Percentiles rank a stretch among this genome's conserved stretches.
Evolutionary conservation across 2,797 vertebrate genomes (phyloP).

Genomic region (Saxicola maurus): DNA sequence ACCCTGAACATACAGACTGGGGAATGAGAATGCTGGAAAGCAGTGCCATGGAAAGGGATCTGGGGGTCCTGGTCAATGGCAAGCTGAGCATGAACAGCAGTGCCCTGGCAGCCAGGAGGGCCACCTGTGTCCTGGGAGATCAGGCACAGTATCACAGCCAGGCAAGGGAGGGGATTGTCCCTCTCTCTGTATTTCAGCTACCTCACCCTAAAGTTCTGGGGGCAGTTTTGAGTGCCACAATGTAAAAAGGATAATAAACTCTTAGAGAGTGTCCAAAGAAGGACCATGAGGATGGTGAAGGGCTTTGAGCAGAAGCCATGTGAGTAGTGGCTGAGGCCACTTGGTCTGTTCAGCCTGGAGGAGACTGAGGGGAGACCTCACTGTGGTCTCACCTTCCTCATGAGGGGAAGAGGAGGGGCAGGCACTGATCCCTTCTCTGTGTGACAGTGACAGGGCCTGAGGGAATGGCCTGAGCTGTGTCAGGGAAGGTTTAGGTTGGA

Average conservation of each 20-base stretch:
- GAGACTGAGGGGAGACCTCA: neutral
- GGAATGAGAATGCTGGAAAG: neutral
- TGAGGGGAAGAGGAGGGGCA: neutral
- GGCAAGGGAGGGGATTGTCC: neutral
- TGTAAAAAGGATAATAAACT: neutral
- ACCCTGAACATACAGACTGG: neutral
- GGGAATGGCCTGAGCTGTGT: neutral
- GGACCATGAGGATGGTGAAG: neutral
- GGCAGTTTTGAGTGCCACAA: neutral
- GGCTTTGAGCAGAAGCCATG: accelerated
- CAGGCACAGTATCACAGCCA: accelerated
- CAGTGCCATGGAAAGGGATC: neutral
- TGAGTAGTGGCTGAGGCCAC: neutral
- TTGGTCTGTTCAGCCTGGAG: neutral
- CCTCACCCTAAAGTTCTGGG: accelerated
- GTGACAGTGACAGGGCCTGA: neutral
- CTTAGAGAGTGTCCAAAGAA: accelerated
- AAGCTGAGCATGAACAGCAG: neutral
- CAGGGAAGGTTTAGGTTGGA: neutral
- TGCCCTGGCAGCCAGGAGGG: neutral
- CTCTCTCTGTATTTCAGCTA: accelerated
- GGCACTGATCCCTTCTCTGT: neutral
- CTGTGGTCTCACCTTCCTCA: neutral
- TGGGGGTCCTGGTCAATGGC: accelerated
- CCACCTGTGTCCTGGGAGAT: accelerated